Evolutionary conservation across 2,113 vertebrate genomes (phyloP).

Genomic region (Rhizomys pruinosus): DNA sequence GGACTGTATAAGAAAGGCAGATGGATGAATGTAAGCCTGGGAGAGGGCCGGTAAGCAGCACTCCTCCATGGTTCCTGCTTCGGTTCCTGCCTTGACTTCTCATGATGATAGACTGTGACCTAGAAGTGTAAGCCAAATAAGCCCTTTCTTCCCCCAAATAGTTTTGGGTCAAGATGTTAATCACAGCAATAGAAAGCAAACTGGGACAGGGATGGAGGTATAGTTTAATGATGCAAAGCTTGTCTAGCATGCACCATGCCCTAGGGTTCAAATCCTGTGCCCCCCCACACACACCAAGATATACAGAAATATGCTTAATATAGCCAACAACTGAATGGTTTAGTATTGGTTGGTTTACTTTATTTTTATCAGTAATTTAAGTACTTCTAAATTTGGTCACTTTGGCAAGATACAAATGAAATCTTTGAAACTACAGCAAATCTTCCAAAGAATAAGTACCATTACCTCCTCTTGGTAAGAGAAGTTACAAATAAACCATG

Average conservation of each 20-base stretch:
- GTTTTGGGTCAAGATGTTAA: too few species aligned
- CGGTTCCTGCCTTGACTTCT: too few species aligned
- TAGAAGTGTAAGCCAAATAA: too few species aligned
- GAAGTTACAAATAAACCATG: slow-evolving; percentile 18
- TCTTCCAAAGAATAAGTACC: slow-evolving; percentile 4
- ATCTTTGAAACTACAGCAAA: slow-evolving; percentile 27
- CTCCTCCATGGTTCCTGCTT: too few species aligned
- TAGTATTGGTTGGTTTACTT: background rate
- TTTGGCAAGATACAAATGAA: slow-evolving; percentile 27
- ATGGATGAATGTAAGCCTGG: too few species aligned
- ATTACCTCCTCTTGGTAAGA: background rate
- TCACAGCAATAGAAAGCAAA: too few species aligned
- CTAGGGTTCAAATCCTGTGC: too few species aligned
- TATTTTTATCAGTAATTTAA: background rate
- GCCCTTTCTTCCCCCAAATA: too few species aligned
- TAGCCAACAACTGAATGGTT: background rate
- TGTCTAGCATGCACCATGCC: background rate
- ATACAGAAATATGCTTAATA: background rate
- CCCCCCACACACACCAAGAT: background rate
- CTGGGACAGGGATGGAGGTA: background rate
- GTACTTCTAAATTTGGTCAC: background rate
- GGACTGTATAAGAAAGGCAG: too few species aligned
- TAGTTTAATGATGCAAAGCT: background rate
- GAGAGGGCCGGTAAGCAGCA: too few species aligned
- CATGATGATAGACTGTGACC: too few species aligned